These are phyloP conservation scores for Petromus typicus DNA, from an alignment of 2,113 vertebrate genomes.

Conservation along the genomic window DNA sequence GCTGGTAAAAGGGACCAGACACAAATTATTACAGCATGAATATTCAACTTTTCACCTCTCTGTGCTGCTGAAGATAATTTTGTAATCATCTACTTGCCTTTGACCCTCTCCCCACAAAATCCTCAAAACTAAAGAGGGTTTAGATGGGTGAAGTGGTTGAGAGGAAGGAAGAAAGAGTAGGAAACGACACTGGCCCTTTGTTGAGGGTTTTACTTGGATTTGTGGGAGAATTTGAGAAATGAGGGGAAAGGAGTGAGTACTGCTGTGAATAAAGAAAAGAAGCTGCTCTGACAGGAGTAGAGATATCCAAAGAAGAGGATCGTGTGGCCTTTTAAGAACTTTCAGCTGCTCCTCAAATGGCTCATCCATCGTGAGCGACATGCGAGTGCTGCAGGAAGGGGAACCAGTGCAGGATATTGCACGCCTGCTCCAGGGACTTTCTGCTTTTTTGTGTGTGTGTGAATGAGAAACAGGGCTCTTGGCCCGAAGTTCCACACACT, in stretches of 20 bases:
- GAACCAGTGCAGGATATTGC: background rate
- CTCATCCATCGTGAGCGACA: too few species aligned
- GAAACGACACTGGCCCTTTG: background rate
- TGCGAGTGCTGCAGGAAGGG: background rate
- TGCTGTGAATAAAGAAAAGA: background rate
- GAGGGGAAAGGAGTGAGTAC: background rate
- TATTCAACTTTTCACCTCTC: background rate
- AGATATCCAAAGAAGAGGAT: background rate
- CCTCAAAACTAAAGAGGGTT: background rate
- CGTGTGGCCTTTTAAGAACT: background rate
- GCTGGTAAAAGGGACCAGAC: background rate
- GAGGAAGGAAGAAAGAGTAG: background rate
- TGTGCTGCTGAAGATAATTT: background rate
- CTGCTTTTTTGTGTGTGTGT: background rate
- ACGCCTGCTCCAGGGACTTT: background rate
- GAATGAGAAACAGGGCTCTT: background rate
- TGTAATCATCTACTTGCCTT: background rate
- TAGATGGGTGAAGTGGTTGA: background rate
- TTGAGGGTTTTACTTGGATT: background rate
- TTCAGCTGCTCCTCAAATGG: background rate
- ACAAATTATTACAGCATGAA: background rate
- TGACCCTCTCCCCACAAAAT: fast-evolving
- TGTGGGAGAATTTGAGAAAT: background rate
- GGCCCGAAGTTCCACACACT: background rate
- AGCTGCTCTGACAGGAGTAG: background rate